A percentile compares a stretch with the other conserved stretches of the same genome.
Evolutionary conservation across 2,797 vertebrate species (phyloP).

Genomic region (Danio kyathit): DNA sequence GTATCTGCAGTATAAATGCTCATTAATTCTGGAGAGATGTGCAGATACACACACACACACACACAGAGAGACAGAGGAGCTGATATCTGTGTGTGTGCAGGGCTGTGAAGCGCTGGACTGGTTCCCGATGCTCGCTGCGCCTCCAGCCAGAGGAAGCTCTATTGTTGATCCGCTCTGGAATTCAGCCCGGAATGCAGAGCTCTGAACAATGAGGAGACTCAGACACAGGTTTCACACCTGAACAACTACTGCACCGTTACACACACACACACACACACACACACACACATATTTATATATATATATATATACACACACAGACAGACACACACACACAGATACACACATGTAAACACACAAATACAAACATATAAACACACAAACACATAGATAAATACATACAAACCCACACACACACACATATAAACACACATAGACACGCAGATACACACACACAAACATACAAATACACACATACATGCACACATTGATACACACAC

Average conservation of each 20-base stretch:
- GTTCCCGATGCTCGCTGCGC: neutral
- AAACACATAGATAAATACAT: too few relatives aligned
- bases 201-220: neutral
- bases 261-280: neutral
- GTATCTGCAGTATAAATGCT: neutral
- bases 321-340: neutral
- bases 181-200: slow-evolving; percentile 27
- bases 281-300: too few relatives aligned
- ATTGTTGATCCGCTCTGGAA: slow-evolving; percentile 47
- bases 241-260: neutral
- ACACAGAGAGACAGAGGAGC: too few relatives aligned
- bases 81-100: neutral
- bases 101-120: neutral
- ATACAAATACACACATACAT: too few relatives aligned
- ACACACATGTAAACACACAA: neutral
- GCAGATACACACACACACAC: too few relatives aligned
- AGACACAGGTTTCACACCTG: slow-evolving; percentile 46
- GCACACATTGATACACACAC: too few relatives aligned
- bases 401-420: too few relatives aligned
- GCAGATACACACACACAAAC: too few relatives aligned
- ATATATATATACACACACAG: too few relatives aligned
- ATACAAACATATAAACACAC: neutral
- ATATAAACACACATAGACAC: too few relatives aligned
- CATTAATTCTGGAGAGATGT: neutral
- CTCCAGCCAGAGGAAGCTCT: slow-evolving; percentile 28